These are phyloP conservation scores for Eupithecia insigniata DNA, from an alignment of 2,888 invertebrate species.

Conservation along the genomic window DNA sequence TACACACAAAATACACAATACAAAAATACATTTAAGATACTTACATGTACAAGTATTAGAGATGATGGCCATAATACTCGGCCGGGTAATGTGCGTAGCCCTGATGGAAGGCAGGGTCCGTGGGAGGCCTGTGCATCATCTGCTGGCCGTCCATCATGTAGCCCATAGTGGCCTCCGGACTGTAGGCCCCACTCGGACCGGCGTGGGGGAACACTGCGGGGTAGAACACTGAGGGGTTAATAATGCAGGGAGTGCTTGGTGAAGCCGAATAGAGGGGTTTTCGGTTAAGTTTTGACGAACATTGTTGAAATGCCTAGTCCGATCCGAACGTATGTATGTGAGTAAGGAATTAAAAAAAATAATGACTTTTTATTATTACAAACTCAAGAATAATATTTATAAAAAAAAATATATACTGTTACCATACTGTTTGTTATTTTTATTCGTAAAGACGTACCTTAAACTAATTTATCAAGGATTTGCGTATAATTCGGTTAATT, in stretches of 20 bases:
- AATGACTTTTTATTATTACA: no score
- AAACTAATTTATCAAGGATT: no score
- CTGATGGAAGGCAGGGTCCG: slow-evolving; percentile 96
- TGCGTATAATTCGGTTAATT: no score
- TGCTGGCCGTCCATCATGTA: slow-evolving; percentile 99
- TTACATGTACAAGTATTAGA: slow-evolving; percentile 88
- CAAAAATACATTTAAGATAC: slow-evolving; percentile 45
- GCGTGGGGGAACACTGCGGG: slow-evolving; percentile 95
- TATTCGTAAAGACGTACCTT: no score
- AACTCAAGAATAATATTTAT: no score
- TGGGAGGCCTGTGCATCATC: slow-evolving; percentile 98
- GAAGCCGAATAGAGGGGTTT: not conserved
- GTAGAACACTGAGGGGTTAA: slow-evolving; percentile 80
- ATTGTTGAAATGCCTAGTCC: not conserved
- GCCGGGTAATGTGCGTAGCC: slow-evolving; percentile 95
- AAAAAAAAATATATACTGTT: no score
- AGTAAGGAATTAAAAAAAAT: no score
- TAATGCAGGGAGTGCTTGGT: slow-evolving; percentile 60
- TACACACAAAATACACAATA: no score
- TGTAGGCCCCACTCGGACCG: slow-evolving; percentile 97
- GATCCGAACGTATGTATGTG: not conserved
- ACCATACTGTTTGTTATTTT: no score
- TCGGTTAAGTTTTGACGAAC: not conserved
- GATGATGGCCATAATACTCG: slow-evolving; percentile 97
- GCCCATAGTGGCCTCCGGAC: slow-evolving; percentile 97